Conservation (phyloP, 2,113 vertebrate species). For the Plestiodon gilberti region DNA sequence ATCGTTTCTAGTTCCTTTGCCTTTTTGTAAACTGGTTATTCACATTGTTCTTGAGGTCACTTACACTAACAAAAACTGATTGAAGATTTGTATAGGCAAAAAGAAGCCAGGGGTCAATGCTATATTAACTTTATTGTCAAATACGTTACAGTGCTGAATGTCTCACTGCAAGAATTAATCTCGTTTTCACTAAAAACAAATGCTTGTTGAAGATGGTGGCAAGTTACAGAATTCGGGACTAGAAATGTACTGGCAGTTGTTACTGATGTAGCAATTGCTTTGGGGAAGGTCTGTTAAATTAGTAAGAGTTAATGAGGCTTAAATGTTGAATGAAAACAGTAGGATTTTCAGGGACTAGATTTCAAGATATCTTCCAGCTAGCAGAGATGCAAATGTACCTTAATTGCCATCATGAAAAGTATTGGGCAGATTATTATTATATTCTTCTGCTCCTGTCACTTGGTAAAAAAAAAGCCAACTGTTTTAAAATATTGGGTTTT, state of each 20-base stretch:
- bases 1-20: no score
- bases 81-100: no score
- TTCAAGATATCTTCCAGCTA: constrained; percentile 18
- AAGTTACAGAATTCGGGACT: constrained; percentile 3
- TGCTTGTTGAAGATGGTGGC: neutral
- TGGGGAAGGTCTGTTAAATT: constrained; percentile 17
- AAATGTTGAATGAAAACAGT: constrained; percentile 17
- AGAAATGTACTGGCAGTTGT: neutral
- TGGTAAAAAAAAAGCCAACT: neutral
- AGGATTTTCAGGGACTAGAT: neutral
- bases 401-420: neutral
- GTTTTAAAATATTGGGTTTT: no score
- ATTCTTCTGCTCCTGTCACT: neutral
- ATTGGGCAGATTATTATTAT: neutral
- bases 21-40: no score
- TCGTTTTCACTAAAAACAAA: constrained; percentile 1
- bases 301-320: neutral
- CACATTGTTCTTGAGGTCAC: no score
- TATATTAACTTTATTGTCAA: no score
- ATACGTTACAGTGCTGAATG: no score
- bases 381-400: no score
- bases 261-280: neutral
- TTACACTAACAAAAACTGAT: no score
- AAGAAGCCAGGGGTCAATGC: no score
- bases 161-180: neutral